Base-by-base conservation (phyloP, 2,113 vertebrate species). In the Ceyx margarethae region DNA sequence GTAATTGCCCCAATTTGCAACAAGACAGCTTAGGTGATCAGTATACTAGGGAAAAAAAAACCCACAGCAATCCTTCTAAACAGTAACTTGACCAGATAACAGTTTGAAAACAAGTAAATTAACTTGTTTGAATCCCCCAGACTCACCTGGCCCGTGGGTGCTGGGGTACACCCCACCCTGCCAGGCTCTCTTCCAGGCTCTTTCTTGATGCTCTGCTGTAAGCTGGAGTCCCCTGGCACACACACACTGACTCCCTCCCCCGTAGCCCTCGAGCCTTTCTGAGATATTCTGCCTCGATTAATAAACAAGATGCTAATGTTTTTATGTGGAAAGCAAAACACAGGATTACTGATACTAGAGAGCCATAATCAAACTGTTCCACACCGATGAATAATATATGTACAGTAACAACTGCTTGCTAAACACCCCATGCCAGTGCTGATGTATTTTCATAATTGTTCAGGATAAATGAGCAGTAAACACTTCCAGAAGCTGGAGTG, bases 291-390 rank as follows among this genome's bases (percentile, higher is more conserved):
- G 54, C 72, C 76, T 80, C 5, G 12, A 89, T 86, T 95, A 93
- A 95, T 66, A 79, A 92, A 89, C 78, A 89, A 87, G 89, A 87
- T 62, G 61, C 50, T 95, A 57, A 43, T 93, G 91, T 89, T 92
- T 93, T 90, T 17, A 62, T 40, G 81, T 54, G 71, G 74, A 92
- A 93, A 79, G 74, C 71, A 89, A 95, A 96, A 67, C 75, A 76
- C 7, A 9, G 81, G 84, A 60, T 87, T 74, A 91, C 84, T 61
- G 91, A 71, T 94, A 74, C 46, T 48, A 82, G 78, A 76, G 84
- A 89, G 79, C 68, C 87, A 1, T 25, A 82, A 96, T 80, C 94
- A 87, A 89, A 62, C 67, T 1, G 0, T 90, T 94, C 81, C 66
- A 89, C 42, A 1, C 48, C 11, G 1, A 31, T 87, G 72, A 89